Evolutionary conservation across 2,113 vertebrate species (phyloP), one percentile per base, ranked within the genome.

Genomic region (Thryonomys swinderianus): DNA sequence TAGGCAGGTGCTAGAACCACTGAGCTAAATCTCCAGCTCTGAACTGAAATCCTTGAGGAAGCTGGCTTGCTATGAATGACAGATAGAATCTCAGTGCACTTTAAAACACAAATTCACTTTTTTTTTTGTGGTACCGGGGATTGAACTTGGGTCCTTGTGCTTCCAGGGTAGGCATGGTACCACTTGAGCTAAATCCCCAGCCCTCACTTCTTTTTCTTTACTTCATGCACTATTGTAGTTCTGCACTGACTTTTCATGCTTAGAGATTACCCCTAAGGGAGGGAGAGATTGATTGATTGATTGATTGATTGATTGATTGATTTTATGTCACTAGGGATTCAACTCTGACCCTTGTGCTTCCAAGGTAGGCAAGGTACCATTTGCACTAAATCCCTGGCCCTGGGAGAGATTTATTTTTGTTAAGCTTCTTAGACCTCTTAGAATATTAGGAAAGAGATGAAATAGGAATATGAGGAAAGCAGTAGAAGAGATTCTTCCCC

Each of bases 221-320:
- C 18, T 45, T 80, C 7, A 1, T 7, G 21, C 2, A 3, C 7
- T 18, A 0, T 3, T 85, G 20, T n/a, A 67, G 1, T 12, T 88
- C 45, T 30, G 14, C 21, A 0, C 6, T n/a, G 61, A 80, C 0
- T 45, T 17, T 85, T 85, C 76, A 10, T 20, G 25, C 55, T 82
- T 88, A 71, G 16, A 69, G 57, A 37, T 82, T 57, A 53, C 61
- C 16, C 61, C n/a, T 71, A 40, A 80, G 25, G 62, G 64, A 21
- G 48, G 10, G 48, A 51, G 5, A 7, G 48, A 51, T 51, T 51
- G 48, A 51, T 51, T 51, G 48, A 51, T 51, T 51, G 48, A 51
- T 51, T 51, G 48, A 51, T 51, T 51, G 48, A 51, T 51, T 51
- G 48, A 51, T 51, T 51, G 48, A 51, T 51, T 51, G 48, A 5